Conservation (phyloP, 2,797 vertebrate genomes). For the Bradypodion pumilum region DNA sequence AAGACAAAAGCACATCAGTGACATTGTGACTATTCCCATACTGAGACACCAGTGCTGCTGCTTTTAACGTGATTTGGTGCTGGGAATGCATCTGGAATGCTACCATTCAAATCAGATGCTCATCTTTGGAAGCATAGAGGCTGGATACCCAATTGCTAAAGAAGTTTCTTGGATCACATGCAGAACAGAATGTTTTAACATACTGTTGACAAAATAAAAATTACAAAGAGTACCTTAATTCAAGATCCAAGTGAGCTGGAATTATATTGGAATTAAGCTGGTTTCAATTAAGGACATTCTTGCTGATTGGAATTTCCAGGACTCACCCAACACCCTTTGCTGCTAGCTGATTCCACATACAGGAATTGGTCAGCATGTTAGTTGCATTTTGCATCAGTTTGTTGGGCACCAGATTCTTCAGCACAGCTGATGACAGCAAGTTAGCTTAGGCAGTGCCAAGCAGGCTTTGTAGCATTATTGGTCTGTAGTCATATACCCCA, state of each 20-base stretch:
- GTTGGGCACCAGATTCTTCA: background rate
- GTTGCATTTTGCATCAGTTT: too few relatives aligned
- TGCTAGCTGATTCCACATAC: background rate
- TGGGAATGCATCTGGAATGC: conserved; percentile 76
- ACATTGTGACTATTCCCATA: conserved; percentile 75
- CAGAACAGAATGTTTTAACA: conserved; percentile 29
- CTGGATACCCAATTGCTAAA: conserved; percentile 58
- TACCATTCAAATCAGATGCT: conserved; percentile 77
- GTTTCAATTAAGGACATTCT: background rate
- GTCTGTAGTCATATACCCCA: background rate
- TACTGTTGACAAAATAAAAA: background rate
- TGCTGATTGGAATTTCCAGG: background rate
- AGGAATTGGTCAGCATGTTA: too few relatives aligned
- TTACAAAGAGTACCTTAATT: background rate
- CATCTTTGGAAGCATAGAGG: conserved; percentile 64
- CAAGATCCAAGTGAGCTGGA: background rate
- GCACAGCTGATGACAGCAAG: background rate
- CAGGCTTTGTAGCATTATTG: background rate
- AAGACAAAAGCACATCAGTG: conserved; percentile 77
- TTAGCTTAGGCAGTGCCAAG: background rate
- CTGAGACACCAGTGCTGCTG: conserved; percentile 75
- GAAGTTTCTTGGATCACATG: conserved; percentile 39
- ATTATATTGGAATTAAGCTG: background rate
- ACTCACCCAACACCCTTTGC: background rate
- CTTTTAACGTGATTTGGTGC: conserved; percentile 73